phyloP scores from a whole-genome alignment of 2,888 invertebrate species.

The Eilema caniola region DNA sequence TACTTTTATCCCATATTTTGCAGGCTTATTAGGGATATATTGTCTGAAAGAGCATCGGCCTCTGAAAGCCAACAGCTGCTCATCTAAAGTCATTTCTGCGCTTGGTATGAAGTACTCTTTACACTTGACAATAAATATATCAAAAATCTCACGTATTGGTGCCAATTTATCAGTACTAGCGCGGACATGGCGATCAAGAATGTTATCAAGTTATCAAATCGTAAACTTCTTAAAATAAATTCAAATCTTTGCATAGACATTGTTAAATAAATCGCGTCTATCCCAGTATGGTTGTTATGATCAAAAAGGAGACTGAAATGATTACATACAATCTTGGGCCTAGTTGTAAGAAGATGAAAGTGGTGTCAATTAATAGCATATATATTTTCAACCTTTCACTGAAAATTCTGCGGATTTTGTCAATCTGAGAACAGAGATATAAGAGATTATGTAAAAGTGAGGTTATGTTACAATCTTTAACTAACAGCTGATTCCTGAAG shows the following conservation, averaged over 20 bases:
- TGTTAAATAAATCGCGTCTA: background rate
- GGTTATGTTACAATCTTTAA: no score
- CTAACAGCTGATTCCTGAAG: no score
- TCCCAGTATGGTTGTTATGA: conserved; percentile 3
- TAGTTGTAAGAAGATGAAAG: no score
- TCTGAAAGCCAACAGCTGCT: conserved; percentile 23
- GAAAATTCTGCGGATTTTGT: no score
- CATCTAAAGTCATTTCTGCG: conserved; percentile 23
- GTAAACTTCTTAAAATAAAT: conserved; percentile 4
- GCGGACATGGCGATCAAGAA: background rate
- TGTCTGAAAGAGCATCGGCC: conserved; percentile 27
- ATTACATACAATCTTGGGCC: no score
- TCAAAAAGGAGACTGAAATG: no score
- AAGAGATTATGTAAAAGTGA: no score
- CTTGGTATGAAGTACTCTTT: background rate
- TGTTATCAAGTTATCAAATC: conserved; percentile 7
- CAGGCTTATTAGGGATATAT: conserved; percentile 27
- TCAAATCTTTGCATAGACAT: conserved; percentile 5
- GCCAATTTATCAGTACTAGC: conserved; percentile 4
- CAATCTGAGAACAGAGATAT: no score
- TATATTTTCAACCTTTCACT: no score
- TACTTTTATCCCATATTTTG: conserved; percentile 24
- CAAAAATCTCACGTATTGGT: conserved; percentile 8
- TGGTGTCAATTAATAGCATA: no score
- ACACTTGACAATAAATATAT: background rate